phyloP scores from a whole-genome alignment of 2,888 invertebrate species.

The Buathra laborator region DNA sequence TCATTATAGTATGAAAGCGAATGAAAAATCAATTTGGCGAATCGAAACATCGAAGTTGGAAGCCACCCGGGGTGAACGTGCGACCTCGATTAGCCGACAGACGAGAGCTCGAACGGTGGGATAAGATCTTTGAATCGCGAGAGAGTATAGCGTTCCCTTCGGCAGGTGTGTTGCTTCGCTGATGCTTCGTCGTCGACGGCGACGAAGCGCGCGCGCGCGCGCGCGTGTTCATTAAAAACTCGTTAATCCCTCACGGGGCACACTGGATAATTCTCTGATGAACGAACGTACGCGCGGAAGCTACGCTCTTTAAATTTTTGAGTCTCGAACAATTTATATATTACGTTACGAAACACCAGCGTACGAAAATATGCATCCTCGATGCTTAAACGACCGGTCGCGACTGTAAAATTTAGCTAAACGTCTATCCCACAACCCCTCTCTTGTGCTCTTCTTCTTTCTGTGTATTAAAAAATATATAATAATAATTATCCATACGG shows the following conservation, averaged over 20 bases:
- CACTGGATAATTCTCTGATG: constrained; percentile 61
- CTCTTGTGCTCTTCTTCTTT: not conserved
- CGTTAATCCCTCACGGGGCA: constrained; percentile 75
- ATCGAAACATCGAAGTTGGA: constrained; percentile 61
- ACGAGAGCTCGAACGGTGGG: constrained; percentile 64
- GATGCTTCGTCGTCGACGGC: constrained; percentile 68
- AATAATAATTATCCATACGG: not conserved
- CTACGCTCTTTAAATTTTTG: constrained; percentile 28
- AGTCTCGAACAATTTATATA: constrained; percentile 3
- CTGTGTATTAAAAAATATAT: not conserved
- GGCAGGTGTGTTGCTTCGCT: constrained; percentile 71
- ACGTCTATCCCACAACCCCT: constrained; percentile 8
- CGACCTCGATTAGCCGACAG: constrained; percentile 71
- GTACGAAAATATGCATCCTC: not conserved
- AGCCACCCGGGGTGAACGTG: constrained; percentile 40
- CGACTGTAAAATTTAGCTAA: constrained; percentile 9
- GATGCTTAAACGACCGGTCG: not conserved
- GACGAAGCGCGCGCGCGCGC: constrained; percentile 25
- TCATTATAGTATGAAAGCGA: constrained; percentile 32
- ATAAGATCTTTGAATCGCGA: constrained; percentile 72
- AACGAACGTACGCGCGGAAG: constrained; percentile 46
- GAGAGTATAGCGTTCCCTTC: constrained; percentile 62
- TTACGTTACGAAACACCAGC: not conserved
- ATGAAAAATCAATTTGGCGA: constrained; percentile 63
- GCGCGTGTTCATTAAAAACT: constrained; percentile 80